Conservation (phyloP, 2,113 vertebrate species). For the Hippocampus barbouri region DNA sequence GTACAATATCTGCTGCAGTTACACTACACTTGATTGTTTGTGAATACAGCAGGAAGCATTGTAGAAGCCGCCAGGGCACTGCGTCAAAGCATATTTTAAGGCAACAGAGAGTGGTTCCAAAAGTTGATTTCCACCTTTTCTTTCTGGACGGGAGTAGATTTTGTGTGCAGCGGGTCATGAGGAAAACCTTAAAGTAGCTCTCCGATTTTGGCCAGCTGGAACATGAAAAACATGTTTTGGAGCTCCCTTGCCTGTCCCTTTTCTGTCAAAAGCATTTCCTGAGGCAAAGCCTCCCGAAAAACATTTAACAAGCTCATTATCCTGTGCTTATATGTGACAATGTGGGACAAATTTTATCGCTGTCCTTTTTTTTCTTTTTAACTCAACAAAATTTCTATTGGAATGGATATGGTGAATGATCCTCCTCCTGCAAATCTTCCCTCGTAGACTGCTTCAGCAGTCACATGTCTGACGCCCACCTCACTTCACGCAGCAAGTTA, state of each 20-base stretch:
- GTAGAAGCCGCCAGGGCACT: too few species aligned
- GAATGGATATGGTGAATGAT: neutral
- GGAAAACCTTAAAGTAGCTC: neutral
- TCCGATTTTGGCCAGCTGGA: neutral
- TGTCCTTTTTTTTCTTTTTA: too few species aligned
- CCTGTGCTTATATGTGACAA: neutral
- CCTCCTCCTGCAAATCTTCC: neutral
- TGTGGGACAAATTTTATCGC: too few species aligned
- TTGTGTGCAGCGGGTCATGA: slow-evolving; percentile 1
- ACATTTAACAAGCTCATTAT: neutral
- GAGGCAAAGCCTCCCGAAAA: neutral
- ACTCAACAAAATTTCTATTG: neutral
- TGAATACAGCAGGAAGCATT: too few species aligned
- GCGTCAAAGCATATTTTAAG: neutral
- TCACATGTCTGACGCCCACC: neutral
- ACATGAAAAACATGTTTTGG: neutral
- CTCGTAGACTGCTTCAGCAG: neutral
- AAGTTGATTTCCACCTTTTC: neutral
- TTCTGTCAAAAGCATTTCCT: neutral
- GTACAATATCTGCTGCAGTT: too few species aligned
- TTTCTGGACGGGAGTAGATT: neutral
- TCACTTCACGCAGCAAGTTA: neutral
- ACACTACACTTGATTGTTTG: too few species aligned
- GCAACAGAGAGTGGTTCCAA: neutral
- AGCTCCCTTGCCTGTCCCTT: neutral